Evolutionary conservation across 2,888 invertebrate genomes (phyloP), one percentile per base, ranked within the genome.

Genomic region (Andricus quercusramuli): DNA sequence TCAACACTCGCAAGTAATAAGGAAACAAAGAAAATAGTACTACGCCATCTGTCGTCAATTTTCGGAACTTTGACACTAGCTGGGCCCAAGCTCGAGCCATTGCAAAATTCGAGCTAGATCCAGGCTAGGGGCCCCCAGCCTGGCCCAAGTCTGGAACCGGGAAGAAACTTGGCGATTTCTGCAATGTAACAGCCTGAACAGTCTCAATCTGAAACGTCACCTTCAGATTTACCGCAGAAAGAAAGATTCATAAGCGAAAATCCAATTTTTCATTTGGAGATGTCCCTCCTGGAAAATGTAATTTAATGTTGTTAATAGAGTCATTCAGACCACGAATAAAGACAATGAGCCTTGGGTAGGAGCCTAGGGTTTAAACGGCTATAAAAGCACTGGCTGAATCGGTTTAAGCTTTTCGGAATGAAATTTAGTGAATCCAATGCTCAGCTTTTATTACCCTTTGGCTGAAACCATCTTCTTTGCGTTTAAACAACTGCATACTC

Each of bases 321-420:
- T 66, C 66, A 41, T 51, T 79, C 67, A 41, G 47, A 51, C 78
- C 59, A 70, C 47, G 56, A 41, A 80, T 64, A 65, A 62, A 77
- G 79, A 80, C 59, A 78, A 78, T 77, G 41, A 41, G 32, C 51
- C 62, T 20, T 66, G 82, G 82, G 79, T 80, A 68, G 66, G 78
- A 77, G 77, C 29, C 51, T 51, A 70, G 82, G 85, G 83, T 86
- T 86, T 84, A 86, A 83, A 67, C 78, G 79, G 83, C 82, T 82
- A 84, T 86, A 86, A 85, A 85, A 80, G 83, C 82, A 79, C 82
- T 79, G 83, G 79, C 83, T 83, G 85, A 83, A 82, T 83, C 77
- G 78, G 80, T 82, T 82, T 82, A 81, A 86, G 83, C 80, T 85
- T 83, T 80, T 79, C 78, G 81, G 80, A 82, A 82, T 83, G 83